Evolutionary conservation across 2,797 vertebrate species (phyloP).

Genomic region (Rhabdophis nuchalis): DNA sequence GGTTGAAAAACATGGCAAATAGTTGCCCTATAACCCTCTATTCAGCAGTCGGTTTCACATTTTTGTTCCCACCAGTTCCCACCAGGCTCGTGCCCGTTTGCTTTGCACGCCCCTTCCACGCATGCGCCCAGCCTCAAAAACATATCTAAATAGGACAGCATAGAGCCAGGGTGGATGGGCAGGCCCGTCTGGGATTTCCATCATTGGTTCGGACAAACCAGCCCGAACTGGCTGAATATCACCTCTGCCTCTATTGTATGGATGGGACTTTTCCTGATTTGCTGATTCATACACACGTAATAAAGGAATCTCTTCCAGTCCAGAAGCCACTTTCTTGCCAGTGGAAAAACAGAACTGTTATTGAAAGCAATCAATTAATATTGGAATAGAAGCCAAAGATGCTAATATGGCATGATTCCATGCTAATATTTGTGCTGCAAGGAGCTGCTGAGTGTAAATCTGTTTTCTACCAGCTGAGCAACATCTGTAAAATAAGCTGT

Average conservation of each 20-base stretch:
- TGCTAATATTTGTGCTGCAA: slow-evolving; percentile 50
- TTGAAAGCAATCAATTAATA: slow-evolving; percentile 33
- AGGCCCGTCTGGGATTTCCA: too few species aligned
- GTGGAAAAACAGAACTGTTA: slow-evolving; percentile 2
- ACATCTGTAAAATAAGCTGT: slow-evolving; percentile 59
- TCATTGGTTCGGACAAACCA: too few species aligned
- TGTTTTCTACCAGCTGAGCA: slow-evolving; percentile 57
- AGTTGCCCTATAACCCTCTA: background rate
- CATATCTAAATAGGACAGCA: too few species aligned
- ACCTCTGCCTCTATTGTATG: too few species aligned
- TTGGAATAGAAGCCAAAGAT: slow-evolving; percentile 13
- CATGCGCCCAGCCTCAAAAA: too few species aligned
- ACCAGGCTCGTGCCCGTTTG: too few species aligned
- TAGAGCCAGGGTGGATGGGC: too few species aligned
- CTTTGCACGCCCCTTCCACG: too few species aligned
- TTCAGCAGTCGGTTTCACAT: too few species aligned
- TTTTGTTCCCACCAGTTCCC: too few species aligned
- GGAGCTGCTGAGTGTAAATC: slow-evolving; percentile 57
- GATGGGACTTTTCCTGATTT: background rate
- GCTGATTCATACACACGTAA: background rate
- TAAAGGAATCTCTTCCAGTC: background rate
- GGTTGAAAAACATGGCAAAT: too few species aligned
- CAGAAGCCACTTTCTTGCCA: background rate
- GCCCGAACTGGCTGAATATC: too few species aligned
- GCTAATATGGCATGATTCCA: slow-evolving; percentile 50